Conservation (phyloP, 2,113 vertebrate genomes). For the Porphyrio hochstetteri region DNA sequence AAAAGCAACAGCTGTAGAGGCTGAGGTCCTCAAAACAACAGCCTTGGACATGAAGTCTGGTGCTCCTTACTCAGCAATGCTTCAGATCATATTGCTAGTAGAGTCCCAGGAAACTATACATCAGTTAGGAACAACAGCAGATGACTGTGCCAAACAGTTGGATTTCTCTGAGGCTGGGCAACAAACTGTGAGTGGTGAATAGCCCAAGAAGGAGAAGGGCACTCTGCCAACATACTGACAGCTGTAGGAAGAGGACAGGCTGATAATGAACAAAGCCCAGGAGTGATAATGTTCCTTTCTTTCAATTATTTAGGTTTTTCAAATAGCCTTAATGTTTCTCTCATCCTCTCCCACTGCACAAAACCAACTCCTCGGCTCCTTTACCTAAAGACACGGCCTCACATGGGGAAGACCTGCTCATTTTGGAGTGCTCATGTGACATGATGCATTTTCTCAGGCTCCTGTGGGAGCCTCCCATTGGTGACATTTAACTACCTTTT, state of each 20-base stretch:
- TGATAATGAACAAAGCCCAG: background rate
- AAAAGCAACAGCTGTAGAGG: background rate
- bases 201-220: background rate
- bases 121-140: background rate
- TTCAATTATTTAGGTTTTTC: background rate
- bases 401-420: background rate
- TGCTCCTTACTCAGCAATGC: background rate
- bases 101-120: background rate
- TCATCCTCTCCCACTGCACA: background rate
- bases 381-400: background rate
- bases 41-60: background rate
- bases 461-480: background rate
- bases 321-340: background rate
- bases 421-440: background rate
- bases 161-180: background rate
- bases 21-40: background rate
- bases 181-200: background rate
- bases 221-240: conserved; percentile 7
- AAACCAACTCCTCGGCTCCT: background rate
- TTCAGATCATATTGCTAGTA: background rate
- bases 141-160: background rate
- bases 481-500: background rate
- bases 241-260: background rate
- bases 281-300: background rate
- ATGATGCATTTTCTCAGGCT: background rate